phyloP scores from a whole-genome alignment of 2,113 vertebrate species.

The Xiphias gladius region DNA sequence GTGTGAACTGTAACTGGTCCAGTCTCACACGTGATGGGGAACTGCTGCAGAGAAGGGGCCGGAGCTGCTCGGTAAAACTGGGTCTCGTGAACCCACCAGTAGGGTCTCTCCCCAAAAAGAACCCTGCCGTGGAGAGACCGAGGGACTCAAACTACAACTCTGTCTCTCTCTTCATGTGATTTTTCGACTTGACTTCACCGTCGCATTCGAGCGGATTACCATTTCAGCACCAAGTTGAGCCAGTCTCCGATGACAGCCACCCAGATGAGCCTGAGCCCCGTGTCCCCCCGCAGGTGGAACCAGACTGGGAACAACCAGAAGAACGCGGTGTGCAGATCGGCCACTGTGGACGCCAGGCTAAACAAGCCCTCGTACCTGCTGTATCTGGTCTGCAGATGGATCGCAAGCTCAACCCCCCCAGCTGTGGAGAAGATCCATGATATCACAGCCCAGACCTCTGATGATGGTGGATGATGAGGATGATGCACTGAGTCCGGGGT shows the following conservation, averaged over 20 bases:
- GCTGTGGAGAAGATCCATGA: conserved; percentile 91
- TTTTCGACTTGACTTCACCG: fast-evolving
- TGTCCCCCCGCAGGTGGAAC: conserved; percentile 91
- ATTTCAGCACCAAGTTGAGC: conserved; percentile 98
- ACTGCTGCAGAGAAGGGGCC: conserved; percentile 80
- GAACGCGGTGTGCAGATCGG: conserved; percentile 93
- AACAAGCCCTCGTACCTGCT: conserved; percentile 88
- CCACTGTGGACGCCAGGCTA: conserved; percentile 89
- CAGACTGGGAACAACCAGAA: conserved; percentile 94
- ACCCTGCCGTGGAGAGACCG: conserved; percentile 72
- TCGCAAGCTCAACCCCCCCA: conserved; percentile 84
- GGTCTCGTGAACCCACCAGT: conserved; percentile 88
- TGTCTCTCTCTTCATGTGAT: background rate
- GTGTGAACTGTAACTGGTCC: conserved; percentile 83
- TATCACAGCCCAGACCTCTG: conserved; percentile 66
- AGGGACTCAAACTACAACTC: background rate
- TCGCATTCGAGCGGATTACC: conserved; percentile 82
- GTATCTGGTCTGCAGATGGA: conserved; percentile 88
- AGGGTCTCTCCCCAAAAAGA: conserved; percentile 86
- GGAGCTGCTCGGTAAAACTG: conserved; percentile 77
- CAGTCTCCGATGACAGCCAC: conserved; percentile 97
- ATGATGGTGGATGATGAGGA: no score
- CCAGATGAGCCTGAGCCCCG: conserved; percentile 94
- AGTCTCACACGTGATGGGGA: conserved; percentile 87
- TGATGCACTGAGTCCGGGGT: conserved; percentile 8